Evolutionary conservation across 2,797 vertebrate genomes (phyloP).

Genomic region (Darevskia mixta): DNA sequence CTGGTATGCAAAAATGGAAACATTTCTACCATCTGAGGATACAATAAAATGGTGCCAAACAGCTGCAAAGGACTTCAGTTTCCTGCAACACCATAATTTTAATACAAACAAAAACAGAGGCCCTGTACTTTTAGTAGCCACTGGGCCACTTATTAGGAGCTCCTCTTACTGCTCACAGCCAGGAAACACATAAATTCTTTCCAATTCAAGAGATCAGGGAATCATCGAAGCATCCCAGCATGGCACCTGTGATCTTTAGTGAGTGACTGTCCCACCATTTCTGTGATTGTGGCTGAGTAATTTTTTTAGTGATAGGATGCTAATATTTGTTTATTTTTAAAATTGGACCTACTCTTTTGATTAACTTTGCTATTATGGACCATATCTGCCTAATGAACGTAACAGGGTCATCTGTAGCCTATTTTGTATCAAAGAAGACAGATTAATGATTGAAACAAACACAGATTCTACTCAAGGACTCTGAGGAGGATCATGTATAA

Average conservation of each 20-base stretch:
- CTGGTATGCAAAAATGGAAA: neutral
- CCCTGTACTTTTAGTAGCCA: neutral
- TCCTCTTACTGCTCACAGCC: neutral
- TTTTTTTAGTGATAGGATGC: conserved; percentile 1
- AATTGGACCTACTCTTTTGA: conserved; percentile 60
- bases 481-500: conserved; percentile 2
- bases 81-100: neutral
- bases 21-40: neutral
- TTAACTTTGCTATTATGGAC: conserved; percentile 64
- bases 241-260: neutral
- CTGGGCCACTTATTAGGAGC: neutral
- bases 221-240: neutral
- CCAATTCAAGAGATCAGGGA: neutral
- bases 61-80: neutral
- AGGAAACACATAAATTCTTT: neutral
- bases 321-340: conserved; percentile 39
- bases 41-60: neutral
- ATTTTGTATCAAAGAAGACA: conserved; percentile 46
- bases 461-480: conserved; percentile 38
- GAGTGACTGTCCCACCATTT: neutral
- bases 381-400: conserved; percentile 53
- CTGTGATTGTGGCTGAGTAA: neutral
- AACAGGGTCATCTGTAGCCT: conserved; percentile 16
- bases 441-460: conserved; percentile 58
- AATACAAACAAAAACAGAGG: neutral